Evolutionary conservation across 2,113 vertebrate species (phyloP), one percentile per base, ranked within the genome.

Genomic region (Phalacrocorax brasilianus): DNA sequence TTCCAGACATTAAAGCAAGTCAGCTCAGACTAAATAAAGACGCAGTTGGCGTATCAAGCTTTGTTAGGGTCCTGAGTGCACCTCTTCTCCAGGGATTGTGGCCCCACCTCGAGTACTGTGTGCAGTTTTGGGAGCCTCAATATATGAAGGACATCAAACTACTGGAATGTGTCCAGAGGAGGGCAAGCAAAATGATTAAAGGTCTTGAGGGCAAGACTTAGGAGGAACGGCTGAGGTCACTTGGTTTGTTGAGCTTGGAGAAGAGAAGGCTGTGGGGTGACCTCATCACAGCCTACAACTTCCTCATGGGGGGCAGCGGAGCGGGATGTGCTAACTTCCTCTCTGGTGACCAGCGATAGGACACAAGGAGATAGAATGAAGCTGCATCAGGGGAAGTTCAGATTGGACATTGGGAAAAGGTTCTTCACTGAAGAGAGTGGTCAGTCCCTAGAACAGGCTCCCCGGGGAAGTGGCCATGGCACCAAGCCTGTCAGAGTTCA

Each of bases 21-120:
- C 24, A 75, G n/a, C 13, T 38, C 32, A 55, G 28, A 75, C 28
- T 78, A 52, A 87, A 87, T 5, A 62, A 47, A 33, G 12, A 52
- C 7, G 21, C 9, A 62, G 19, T 5, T 58, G 52, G 23, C 5
- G 2, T 23, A 67, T 5, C 14, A 71, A 78, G 11, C 15, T 75
- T 75, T 70, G 38, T 50, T 68, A 83, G 14, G 11, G 6, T 5
- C 5, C 6, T n/a, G 85, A 27, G 12, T 8, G 6, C 1, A 4
- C 14, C 28, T 65, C 12, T 80, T 68, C 38, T 71, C 21, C 23
- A 59, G 59, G 21, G 40, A 40, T 7, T 4, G 2, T 0, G 2
- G 49, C 8, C n/a, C 22, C 18, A 30, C 3, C 17, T 82, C 2
- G 0, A 63, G 26, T 7, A 40, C 5, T 3, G 3, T 20, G 11